phyloP scores from a whole-genome alignment of 1,140 invertebrate species.

The Drosophila chauvacae region DNA sequence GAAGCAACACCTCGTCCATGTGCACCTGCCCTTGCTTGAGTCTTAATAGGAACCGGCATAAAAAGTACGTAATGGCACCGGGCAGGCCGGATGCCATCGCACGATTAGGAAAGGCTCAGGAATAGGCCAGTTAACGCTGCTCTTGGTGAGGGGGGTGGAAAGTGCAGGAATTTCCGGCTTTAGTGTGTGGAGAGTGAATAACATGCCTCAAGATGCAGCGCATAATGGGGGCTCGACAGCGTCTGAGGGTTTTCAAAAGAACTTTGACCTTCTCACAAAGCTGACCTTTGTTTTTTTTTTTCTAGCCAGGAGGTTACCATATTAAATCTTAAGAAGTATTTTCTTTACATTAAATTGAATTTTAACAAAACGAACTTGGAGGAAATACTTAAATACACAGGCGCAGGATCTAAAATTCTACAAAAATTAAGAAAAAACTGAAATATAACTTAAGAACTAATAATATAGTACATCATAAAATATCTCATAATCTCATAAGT shows the following conservation, averaged over 20 bases:
- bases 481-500: not conserved
- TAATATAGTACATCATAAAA: too few species aligned
- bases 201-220: constrained; percentile 1
- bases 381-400: not conserved
- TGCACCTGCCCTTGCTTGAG: constrained; percentile 92
- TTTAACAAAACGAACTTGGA: not conserved
- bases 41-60: constrained; percentile 87
- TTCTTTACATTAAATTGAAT: not conserved
- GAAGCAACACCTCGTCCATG: constrained; percentile 89
- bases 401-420: too few species aligned
- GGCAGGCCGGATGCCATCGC: constrained; percentile 19
- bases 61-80: constrained; percentile 82
- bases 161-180: constrained; percentile 12
- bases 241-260: constrained; percentile 23
- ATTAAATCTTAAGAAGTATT: not conserved
- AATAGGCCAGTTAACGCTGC: constrained; percentile 38
- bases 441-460: too few species aligned
- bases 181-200: constrained; percentile 11
- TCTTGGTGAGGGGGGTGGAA: not conserved
- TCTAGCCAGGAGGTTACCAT: not conserved
- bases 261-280: constrained; percentile 14
- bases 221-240: constrained; percentile 13
- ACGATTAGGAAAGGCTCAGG: constrained; percentile 13
- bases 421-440: too few species aligned
- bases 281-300: constrained; percentile 8